Conservation (phyloP, 1,140 invertebrate genomes). For the Nasonia vitripennis region DNA sequence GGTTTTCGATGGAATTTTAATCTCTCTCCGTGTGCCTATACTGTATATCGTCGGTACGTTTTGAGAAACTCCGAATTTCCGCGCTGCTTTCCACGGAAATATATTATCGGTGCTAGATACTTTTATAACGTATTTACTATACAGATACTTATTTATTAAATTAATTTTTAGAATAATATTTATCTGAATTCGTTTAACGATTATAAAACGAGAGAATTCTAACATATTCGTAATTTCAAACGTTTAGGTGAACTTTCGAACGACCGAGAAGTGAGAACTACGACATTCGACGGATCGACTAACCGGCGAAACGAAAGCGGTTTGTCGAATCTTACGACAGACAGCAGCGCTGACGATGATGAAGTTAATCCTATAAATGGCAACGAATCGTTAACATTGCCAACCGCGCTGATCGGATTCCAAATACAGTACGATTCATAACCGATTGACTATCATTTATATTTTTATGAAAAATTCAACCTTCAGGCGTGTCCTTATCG, state of each 20-base stretch:
- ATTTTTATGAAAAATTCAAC: background rate
- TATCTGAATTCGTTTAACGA: too few species aligned
- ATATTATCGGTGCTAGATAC: too few species aligned
- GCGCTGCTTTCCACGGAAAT: background rate
- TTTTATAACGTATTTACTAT: too few species aligned
- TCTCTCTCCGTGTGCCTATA: background rate
- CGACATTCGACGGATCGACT: constrained; percentile 16
- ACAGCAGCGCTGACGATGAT: background rate
- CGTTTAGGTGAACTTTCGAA: background rate
- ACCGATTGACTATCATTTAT: background rate
- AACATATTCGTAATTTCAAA: background rate
- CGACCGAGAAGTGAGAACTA: background rate
- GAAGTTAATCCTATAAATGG: constrained; percentile 26
- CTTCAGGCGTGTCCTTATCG: too few species aligned
- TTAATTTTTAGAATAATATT: too few species aligned
- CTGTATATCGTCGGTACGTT: background rate
- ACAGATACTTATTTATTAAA: too few species aligned
- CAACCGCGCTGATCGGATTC: constrained; percentile 31
- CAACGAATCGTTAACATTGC: constrained; percentile 21
- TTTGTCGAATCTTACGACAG: background rate
- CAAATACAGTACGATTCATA: constrained; percentile 35
- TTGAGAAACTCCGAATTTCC: constrained; percentile 28
- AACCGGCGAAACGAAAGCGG: background rate
- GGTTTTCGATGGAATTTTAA: constrained; percentile 6
- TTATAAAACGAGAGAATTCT: too few species aligned